phyloP scores from a whole-genome alignment of 92 coral and sea anemone genomes.

The Parazoanthus swiftii region DNA sequence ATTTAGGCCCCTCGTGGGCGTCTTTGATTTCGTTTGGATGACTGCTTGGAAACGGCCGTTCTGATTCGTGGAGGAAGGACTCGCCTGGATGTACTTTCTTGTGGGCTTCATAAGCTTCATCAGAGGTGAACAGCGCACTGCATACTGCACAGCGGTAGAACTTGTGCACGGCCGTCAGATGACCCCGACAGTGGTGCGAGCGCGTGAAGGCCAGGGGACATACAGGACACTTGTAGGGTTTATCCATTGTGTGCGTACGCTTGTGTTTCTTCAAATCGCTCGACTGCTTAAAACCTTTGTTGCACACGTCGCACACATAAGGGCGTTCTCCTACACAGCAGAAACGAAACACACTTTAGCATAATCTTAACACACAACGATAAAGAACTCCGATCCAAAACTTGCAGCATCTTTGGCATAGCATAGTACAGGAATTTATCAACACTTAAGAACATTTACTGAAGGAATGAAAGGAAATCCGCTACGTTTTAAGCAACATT shows the following conservation, averaged over 20 bases:
- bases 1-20: background rate
- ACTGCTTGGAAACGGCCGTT: background rate
- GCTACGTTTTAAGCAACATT: background rate
- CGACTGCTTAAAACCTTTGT: conserved; percentile 96
- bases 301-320: conserved; percentile 87
- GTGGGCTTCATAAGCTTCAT: conserved; percentile 73
- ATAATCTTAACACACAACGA: background rate
- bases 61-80: background rate
- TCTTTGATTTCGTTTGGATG: background rate
- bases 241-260: conserved; percentile 91
- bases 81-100: conserved; percentile 70
- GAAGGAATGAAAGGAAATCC: too few relatives aligned
- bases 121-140: conserved; percentile 81
- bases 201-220: conserved; percentile 93
- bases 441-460: background rate
- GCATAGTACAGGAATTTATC: background rate
- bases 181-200: conserved; percentile 89
- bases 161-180: conserved; percentile 81
- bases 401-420: background rate
- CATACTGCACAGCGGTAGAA: conserved; percentile 76
- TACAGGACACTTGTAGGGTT: conserved; percentile 87
- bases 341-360: background rate
- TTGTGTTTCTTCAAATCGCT: conserved; percentile 97
- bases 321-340: conserved; percentile 87
- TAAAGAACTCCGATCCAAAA: background rate